These are phyloP conservation scores for Oxyteleia sp. DNA, from an alignment of 2,888 invertebrate genomes.

Conservation along the genomic window DNA sequence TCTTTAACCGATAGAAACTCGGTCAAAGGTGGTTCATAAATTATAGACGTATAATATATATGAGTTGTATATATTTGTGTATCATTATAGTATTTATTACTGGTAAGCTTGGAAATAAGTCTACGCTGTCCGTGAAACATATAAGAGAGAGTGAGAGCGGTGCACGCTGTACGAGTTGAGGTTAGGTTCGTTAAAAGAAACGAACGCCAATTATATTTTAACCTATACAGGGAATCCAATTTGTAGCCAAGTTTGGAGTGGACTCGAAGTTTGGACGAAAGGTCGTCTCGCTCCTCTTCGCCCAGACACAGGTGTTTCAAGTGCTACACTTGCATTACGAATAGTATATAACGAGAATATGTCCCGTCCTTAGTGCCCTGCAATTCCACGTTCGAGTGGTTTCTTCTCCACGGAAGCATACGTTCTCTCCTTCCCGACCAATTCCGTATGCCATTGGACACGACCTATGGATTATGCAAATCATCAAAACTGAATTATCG, in stretches of 20 bases:
- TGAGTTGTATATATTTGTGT: not conserved
- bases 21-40: not conserved
- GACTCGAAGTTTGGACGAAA: too few relatives aligned
- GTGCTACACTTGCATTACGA: too few relatives aligned
- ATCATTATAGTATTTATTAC: constrained; percentile 55
- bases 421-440: constrained; percentile 43
- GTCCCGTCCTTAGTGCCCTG: constrained; percentile 71
- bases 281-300: too few relatives aligned
- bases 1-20: too few relatives aligned
- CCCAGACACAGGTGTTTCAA: too few relatives aligned
- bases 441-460: constrained; percentile 53
- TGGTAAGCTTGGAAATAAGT: constrained; percentile 39
- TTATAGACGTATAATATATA: not conserved
- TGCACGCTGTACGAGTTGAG: constrained; percentile 39
- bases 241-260: too few relatives aligned
- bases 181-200: constrained; percentile 81
- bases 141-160: constrained; percentile 17
- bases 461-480: constrained; percentile 57
- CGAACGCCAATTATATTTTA: constrained; percentile 86
- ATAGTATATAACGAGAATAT: too few relatives aligned
- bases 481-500: constrained; percentile 45
- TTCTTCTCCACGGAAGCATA: constrained; percentile 57
- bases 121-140: constrained; percentile 29
- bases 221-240: constrained; percentile 83
- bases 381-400: constrained; percentile 73